These are phyloP conservation scores for Barnardius zonarius DNA, from an alignment of 2,113 vertebrate genomes.

Conservation along the genomic window DNA sequence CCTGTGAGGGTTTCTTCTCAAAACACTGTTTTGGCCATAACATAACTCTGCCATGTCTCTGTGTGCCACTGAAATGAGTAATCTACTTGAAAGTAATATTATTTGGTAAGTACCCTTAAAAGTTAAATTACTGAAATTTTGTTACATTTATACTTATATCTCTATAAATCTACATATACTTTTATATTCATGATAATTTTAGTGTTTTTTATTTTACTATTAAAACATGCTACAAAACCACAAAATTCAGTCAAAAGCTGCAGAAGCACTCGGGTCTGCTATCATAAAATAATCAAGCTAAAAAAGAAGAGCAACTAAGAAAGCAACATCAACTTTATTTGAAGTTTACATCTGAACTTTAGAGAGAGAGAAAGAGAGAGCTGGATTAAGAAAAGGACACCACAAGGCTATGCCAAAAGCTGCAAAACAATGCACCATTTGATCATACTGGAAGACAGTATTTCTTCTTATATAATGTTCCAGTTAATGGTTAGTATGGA, in stretches of 20 bases:
- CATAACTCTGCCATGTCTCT: constrained; percentile 20
- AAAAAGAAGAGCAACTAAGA: constrained; percentile 34
- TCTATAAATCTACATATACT: neutral
- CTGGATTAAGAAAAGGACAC: neutral
- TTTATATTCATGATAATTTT: neutral
- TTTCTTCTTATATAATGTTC: neutral
- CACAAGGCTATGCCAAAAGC: neutral
- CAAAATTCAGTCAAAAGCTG: constrained; percentile 38
- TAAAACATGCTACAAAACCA: constrained; percentile 60
- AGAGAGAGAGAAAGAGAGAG: neutral
- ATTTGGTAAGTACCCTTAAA: constrained; percentile 5
- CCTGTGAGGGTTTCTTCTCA: constrained; percentile 25
- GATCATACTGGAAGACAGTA: neutral
- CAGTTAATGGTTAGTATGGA: neutral
- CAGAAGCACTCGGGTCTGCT: constrained; percentile 40
- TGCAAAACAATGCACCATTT: neutral
- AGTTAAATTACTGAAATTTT: constrained; percentile 42
- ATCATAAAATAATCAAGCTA: constrained; percentile 39
- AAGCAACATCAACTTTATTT: neutral
- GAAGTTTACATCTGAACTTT: neutral
- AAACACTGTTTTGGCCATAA: constrained; percentile 19
- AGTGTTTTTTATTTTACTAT: neutral
- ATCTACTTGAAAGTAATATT: constrained; percentile 43
- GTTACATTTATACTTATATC: neutral
- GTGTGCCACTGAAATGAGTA: constrained; percentile 17